These are phyloP conservation scores for Diploptera punctata DNA, from an alignment of 2,888 invertebrate genomes.

Conservation along the genomic window DNA sequence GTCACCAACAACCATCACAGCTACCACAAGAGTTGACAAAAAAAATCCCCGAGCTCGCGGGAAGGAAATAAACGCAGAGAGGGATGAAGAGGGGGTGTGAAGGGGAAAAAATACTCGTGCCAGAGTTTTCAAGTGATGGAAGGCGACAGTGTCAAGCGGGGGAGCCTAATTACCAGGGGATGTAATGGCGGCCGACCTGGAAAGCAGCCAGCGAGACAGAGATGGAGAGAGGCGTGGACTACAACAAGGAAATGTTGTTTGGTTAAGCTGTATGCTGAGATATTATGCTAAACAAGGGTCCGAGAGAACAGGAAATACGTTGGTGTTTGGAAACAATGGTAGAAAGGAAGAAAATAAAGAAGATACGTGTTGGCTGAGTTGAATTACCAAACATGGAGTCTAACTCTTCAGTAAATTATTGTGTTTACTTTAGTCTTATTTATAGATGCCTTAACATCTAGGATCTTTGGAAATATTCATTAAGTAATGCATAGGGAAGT, in stretches of 20 bases:
- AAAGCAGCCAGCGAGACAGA: conserved; percentile 34
- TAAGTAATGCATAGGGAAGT: no score
- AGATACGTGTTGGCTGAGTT: not conserved
- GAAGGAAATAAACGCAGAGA: conserved; percentile 9
- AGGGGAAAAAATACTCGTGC: conserved; percentile 5
- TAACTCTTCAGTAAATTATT: not conserved
- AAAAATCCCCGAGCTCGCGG: conserved; percentile 19
- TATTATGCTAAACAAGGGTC: conserved; percentile 15
- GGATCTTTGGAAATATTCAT: no score
- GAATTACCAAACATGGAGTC: conserved; percentile 1
- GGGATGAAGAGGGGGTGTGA: not conserved
- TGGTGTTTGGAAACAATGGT: not conserved
- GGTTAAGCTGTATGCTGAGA: conserved; percentile 5
- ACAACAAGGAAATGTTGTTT: conserved; percentile 1
- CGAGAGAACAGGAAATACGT: conserved; percentile 1
- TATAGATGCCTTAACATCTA: no score
- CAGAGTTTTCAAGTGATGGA: conserved; percentile 34
- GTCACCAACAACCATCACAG: conserved; percentile 23
- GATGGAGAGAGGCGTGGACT: conserved; percentile 5
- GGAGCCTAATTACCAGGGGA: conserved; percentile 42
- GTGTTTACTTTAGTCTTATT: no score
- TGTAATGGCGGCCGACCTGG: conserved; percentile 36
- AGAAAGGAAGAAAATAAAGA: not conserved
- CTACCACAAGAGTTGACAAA: conserved; percentile 14
- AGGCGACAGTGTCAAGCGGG: conserved; percentile 42